Evolutionary conservation across 2,888 invertebrate genomes (phyloP).

Genomic region (Andrena haemorrhoa): DNA sequence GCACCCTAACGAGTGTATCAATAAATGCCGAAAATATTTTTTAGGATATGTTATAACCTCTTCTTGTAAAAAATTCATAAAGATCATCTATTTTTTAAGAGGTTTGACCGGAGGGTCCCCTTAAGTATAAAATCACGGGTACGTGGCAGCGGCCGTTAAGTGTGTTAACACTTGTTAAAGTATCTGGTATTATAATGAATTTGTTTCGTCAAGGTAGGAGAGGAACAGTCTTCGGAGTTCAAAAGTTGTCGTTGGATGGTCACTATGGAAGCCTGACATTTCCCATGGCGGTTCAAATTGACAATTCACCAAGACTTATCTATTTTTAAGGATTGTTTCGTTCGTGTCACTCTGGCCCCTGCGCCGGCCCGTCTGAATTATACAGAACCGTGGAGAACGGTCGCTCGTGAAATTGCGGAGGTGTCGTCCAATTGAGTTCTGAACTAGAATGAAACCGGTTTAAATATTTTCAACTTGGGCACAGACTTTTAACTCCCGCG

Average conservation of each 20-base stretch:
- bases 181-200: not conserved
- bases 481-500: conserved; percentile 14
- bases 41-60: no score
- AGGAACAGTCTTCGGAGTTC: not conserved
- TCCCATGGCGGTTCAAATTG: not conserved
- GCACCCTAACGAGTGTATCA: no score
- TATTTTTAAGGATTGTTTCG: conserved; percentile 20
- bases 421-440: conserved; percentile 1
- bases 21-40: no score
- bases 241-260: not conserved
- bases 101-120: no score
- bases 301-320: conserved; percentile 5
- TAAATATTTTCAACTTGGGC: conserved; percentile 10
- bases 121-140: no score
- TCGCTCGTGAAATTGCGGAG: not conserved
- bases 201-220: not conserved
- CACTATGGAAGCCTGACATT: not conserved
- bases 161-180: not conserved
- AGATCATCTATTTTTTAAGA: no score
- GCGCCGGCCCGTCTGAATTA: conserved; percentile 1
- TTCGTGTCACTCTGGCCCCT: conserved; percentile 1
- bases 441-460: conserved; percentile 12
- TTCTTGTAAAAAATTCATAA: no score
- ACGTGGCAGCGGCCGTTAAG: no score
- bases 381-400: conserved; percentile 9